Evolutionary conservation across 1,140 invertebrate genomes (phyloP), one percentile per base, ranked within the genome.

Genomic region (Ceratoteleas bidentatus): DNA sequence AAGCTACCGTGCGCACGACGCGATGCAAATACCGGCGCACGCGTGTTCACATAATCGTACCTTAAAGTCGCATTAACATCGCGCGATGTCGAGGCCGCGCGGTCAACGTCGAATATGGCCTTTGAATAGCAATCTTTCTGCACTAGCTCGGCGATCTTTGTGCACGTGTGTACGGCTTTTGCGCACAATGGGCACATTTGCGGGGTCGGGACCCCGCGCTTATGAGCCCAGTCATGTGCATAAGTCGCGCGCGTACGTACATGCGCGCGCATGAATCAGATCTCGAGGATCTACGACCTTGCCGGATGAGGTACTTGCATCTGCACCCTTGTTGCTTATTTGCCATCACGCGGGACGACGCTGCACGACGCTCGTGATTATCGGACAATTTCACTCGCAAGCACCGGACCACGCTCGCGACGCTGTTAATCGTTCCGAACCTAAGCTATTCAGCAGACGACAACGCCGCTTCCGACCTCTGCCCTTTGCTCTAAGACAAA

Each of bases 121-220:
- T 81, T 81, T 79, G 75, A 82, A 76, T 84, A 69, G 74, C 76
- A 56, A 84, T 81, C 72, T 77, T 79, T 82, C 75, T 78, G 66
- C 80, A 77, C 74, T 54, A 76, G 74, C 45, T 62, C 57, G 54
- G 52, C 70, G 60, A 78, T 83, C 54, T 65, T 10, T 47, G 68
- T 70, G 62, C 60, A 80, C 61, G 70, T 36, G 68, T 69, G 68
- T 66, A 56, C 43, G 54, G 60, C 49, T 49, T 62, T 73, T 47
- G 74, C 69, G 76, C 72, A 84, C 84, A 85, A 86, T 85, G 65
- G 80, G 72, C 52, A 65, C 81, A 82, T 62, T 60, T 64, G 53
- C 73, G 73, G 50, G 85, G 77, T 86, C 81, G 6, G 36, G 86
- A 86, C 85, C 84, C 58, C 65, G 33, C 68, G 53, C 54, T 49